Percentiles rank a stretch among this genome's conserved stretches.
Conservation (phyloP, 2,113 vertebrate species). For the chimpanzee (Pan troglodytes) region NHGRI_mPanTro3-v2.1_pri NC_086016.1:46011501-46012000, state of each 20-base stretch:
- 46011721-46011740: accelerated
- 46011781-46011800: accelerated
- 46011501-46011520: too few relatives aligned
- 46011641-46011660: neutral
- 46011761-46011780: accelerated
- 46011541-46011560: neutral
- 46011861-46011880: neutral
- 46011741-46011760: neutral
- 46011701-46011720: accelerated
- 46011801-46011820: neutral
- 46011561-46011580: accelerated
- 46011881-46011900: accelerated
- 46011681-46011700: accelerated
- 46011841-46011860: accelerated
- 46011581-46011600: too few relatives aligned
- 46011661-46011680: neutral
- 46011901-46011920: accelerated
- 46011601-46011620: neutral
- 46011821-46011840: accelerated
- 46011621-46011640: accelerated
- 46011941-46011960: accelerated
- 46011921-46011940: too few relatives aligned
- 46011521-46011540: too few relatives aligned
- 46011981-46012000: too few relatives aligned
- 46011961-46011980: accelerated